Percentiles rank a stretch among this genome's conserved stretches.
These are phyloP conservation scores for Limosa lapponica DNA, from an alignment of 2,797 vertebrate species.

Conservation along the genomic window DNA sequence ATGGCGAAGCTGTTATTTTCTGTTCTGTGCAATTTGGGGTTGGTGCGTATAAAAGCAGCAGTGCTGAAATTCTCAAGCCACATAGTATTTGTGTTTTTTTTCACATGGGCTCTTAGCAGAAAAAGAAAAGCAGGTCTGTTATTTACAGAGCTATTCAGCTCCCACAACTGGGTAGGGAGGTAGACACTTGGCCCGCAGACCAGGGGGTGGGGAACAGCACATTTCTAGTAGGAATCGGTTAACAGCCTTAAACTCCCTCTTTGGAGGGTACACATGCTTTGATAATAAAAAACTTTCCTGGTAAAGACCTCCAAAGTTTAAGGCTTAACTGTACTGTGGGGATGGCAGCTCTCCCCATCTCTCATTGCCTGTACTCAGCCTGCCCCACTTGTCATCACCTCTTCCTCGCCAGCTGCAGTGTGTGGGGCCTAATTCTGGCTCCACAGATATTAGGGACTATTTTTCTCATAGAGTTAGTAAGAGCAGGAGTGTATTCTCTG, in stretches of 20 bases:
- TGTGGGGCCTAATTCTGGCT: background rate
- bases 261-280: background rate
- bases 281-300: background rate
- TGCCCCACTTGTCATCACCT: background rate
- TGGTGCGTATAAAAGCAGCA: background rate
- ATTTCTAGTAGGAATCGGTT: background rate
- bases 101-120: background rate
- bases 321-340: background rate
- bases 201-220: background rate
- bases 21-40: background rate
- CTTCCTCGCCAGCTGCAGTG: accelerated
- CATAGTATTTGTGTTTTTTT: background rate
- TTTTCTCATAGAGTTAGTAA: background rate
- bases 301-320: background rate
- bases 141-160: slow-evolving; percentile 21
- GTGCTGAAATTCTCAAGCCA: background rate
- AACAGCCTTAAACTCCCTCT: background rate
- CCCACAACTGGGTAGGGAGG: background rate
- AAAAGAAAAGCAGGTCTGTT: slow-evolving; percentile 6
- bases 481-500: background rate
- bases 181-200: background rate
- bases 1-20: slow-evolving; percentile 6
- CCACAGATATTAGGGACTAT: background rate
- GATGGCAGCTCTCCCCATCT: background rate
- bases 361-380: background rate